Evolutionary conservation across 2,113 vertebrate genomes (phyloP).

Genomic region (Pygoscelis adeliae): DNA sequence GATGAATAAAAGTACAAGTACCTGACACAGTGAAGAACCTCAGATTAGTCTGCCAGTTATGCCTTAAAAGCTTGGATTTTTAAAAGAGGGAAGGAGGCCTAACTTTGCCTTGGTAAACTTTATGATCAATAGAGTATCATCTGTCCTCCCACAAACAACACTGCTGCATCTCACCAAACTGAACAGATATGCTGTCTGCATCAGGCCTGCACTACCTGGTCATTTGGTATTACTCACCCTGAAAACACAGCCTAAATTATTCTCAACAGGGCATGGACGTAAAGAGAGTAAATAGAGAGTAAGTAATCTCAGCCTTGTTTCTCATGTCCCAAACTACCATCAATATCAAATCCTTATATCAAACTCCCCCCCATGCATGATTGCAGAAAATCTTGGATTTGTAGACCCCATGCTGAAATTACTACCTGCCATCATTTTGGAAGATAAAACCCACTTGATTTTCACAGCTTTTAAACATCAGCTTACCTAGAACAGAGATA

Average conservation of each 20-base stretch:
- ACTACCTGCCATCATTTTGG: background rate
- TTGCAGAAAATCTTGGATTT: background rate
- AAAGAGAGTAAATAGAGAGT: background rate
- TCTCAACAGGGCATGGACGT: background rate
- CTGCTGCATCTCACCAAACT: background rate
- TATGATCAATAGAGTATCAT: background rate
- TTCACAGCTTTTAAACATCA: background rate
- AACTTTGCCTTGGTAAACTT: background rate
- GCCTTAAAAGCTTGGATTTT: background rate
- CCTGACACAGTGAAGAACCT: background rate
- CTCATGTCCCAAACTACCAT: background rate
- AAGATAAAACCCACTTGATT: background rate
- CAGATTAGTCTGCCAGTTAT: background rate
- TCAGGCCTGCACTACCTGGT: background rate
- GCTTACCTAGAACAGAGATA: background rate
- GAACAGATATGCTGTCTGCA: background rate
- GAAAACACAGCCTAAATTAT: background rate
- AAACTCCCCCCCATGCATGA: fast-evolving
- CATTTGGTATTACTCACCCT: background rate
- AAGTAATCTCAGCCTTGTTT: background rate
- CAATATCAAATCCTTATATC: background rate
- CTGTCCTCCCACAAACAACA: background rate
- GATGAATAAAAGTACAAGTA: background rate
- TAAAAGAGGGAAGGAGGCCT: background rate
- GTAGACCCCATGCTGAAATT: background rate